Conservation (phyloP, 2,113 vertebrate species). For the Axis porcinus region DNA sequence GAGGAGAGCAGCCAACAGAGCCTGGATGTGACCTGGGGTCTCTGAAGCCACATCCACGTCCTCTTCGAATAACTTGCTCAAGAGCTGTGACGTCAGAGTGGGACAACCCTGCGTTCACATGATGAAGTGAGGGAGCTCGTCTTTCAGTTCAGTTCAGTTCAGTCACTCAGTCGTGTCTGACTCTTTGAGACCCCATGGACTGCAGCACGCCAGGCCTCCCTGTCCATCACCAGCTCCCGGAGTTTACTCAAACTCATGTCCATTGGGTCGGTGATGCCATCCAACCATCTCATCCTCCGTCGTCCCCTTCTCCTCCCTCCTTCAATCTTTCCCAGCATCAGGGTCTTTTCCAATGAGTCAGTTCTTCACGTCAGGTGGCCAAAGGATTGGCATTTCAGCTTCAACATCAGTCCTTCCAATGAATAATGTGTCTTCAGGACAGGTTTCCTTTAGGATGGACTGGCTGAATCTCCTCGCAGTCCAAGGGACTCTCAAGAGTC, state of each 20-base stretch:
- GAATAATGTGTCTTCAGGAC: background rate
- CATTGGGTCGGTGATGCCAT: background rate
- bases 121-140: fast-evolving
- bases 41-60: fast-evolving
- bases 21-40: background rate
- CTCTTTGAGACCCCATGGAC: background rate
- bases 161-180: background rate
- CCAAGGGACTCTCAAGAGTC: background rate
- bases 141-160: no score
- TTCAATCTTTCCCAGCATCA: background rate
- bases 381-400: background rate
- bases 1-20: background rate
- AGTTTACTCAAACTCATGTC: background rate
- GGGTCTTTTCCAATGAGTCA: background rate
- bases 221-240: background rate
- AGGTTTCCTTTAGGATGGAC: background rate
- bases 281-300: background rate
- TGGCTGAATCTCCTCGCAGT: background rate
- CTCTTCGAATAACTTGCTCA: background rate
- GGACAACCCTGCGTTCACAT: fast-evolving
- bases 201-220: background rate
- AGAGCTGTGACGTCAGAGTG: fast-evolving
- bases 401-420: background rate
- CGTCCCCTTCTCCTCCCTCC: background rate
- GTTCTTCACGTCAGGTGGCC: background rate